Conservation (phyloP, 2,888 invertebrate genomes). For the Oligia fasciuncula region DNA sequence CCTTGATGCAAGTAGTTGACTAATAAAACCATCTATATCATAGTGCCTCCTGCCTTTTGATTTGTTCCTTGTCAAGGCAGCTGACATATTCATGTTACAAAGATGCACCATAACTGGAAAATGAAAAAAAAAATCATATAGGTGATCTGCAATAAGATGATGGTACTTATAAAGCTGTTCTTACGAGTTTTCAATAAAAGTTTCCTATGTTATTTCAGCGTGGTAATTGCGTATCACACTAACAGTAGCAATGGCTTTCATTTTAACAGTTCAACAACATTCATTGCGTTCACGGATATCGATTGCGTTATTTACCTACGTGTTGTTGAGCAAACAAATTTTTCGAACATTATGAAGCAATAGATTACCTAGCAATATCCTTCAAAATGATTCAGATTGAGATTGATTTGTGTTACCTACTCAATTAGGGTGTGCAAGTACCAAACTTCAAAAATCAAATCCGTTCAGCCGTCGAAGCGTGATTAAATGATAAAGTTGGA, state of each 20-base stretch:
- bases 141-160: too few relatives aligned
- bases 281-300: too few relatives aligned
- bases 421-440: too few relatives aligned
- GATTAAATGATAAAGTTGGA: neutral
- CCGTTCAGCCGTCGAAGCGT: neutral
- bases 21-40: slow-evolving; percentile 54
- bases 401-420: too few relatives aligned
- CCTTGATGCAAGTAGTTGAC: slow-evolving; percentile 40
- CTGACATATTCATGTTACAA: slow-evolving; percentile 30
- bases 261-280: too few relatives aligned
- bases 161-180: neutral
- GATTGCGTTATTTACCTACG: too few relatives aligned
- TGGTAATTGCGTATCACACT: too few relatives aligned
- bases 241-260: too few relatives aligned
- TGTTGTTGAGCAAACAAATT: too few relatives aligned
- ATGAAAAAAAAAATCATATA: neutral
- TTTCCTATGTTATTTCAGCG: neutral
- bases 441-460: neutral
- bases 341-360: too few relatives aligned
- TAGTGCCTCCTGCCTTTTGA: neutral
- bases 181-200: neutral
- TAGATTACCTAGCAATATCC: too few relatives aligned
- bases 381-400: too few relatives aligned
- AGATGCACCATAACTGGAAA: slow-evolving; percentile 50
- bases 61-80: neutral